Evolutionary conservation across 1,140 invertebrate species (phyloP).

Genomic region (Drosophila leontia): DNA sequence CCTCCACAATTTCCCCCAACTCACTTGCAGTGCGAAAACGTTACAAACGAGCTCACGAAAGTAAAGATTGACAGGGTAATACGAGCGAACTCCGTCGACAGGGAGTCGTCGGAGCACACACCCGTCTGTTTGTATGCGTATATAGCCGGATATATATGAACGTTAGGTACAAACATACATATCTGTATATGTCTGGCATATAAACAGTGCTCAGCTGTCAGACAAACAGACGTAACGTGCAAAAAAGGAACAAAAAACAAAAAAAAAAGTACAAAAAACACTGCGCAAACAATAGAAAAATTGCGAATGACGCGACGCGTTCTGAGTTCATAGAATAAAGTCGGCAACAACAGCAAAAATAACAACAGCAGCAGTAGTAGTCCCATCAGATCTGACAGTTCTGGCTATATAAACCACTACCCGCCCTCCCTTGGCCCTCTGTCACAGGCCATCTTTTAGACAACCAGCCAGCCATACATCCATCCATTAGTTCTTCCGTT

Average conservation of each 20-base stretch:
- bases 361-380: neutral
- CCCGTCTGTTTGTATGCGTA: slow-evolving; percentile 4
- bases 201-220: slow-evolving; percentile 71
- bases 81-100: slow-evolving; percentile 54
- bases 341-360: slow-evolving; percentile 21
- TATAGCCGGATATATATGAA: slow-evolving; percentile 16
- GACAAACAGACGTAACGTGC: slow-evolving; percentile 65
- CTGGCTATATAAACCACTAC: slow-evolving; percentile 5
- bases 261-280: slow-evolving; percentile 33
- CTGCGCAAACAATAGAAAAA: slow-evolving; percentile 60
- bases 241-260: slow-evolving; percentile 43
- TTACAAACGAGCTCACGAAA: slow-evolving; percentile 58
- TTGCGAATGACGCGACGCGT: slow-evolving; percentile 61
- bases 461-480: slow-evolving; percentile 61
- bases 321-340: slow-evolving; percentile 54
- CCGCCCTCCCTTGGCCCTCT: slow-evolving; percentile 9
- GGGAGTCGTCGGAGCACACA: slow-evolving; percentile 52
- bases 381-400: slow-evolving; percentile 50
- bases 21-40: slow-evolving; percentile 38
- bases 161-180: neutral
- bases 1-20: slow-evolving; percentile 26
- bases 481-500: slow-evolving; percentile 70
- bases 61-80: slow-evolving; percentile 65
- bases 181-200: slow-evolving; percentile 50
- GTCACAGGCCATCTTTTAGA: slow-evolving; percentile 41